phyloP scores from a whole-genome alignment of 2,888 invertebrate genomes.

The Drosophila buzzatii region DNA sequence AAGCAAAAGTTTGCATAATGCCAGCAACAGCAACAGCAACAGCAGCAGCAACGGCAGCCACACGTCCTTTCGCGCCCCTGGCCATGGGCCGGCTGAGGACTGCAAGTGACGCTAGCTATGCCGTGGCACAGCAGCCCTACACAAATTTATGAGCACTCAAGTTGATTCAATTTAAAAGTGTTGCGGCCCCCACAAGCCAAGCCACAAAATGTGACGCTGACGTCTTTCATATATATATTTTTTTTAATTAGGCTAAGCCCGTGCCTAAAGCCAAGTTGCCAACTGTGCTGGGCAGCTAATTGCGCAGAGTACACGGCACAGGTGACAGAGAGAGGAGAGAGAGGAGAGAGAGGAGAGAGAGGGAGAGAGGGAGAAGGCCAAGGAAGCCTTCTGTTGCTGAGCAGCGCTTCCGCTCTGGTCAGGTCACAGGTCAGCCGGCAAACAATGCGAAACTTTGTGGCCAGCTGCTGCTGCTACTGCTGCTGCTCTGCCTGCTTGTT shows the following conservation, averaged over 20 bases:
- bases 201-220: conserved; percentile 68
- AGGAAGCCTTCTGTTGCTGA: conserved; percentile 23
- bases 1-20: conserved; percentile 63
- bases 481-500: conserved; percentile 12
- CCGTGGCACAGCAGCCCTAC: conserved; percentile 37
- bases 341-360: neutral
- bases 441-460: conserved; percentile 55
- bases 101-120: conserved; percentile 64
- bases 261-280: conserved; percentile 65
- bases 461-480: conserved; percentile 36
- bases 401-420: conserved; percentile 33
- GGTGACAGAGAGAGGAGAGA: neutral
- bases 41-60: conserved; percentile 20
- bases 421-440: conserved; percentile 31
- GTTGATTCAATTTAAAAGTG: conserved; percentile 75
- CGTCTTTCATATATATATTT: conserved; percentile 63
- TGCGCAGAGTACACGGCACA: conserved; percentile 25
- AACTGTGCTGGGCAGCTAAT: conserved; percentile 69
- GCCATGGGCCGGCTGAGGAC: conserved; percentile 39
- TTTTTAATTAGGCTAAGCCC: conserved; percentile 82
- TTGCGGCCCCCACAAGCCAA: conserved; percentile 16
- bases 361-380: too few species aligned
- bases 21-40: conserved; percentile 39
- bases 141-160: conserved; percentile 78
- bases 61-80: conserved; percentile 8